phyloP scores from a whole-genome alignment of 2,113 vertebrate genomes.

The Oncorhynchus clarkii region DNA sequence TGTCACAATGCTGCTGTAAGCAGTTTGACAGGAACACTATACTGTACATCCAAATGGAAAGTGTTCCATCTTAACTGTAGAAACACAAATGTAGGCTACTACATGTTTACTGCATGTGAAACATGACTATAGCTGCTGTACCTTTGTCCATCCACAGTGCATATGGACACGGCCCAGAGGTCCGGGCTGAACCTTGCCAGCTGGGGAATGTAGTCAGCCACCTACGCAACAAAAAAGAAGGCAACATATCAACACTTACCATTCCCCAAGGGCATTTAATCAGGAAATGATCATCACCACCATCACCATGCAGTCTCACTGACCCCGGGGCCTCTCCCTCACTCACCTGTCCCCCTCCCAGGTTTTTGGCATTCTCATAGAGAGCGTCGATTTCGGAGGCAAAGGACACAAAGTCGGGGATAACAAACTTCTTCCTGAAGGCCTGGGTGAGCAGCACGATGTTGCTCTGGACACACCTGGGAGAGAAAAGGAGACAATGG shows the following conservation, averaged over 20 bases:
- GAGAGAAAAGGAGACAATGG: conserved; percentile 2
- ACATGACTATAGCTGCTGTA: conserved; percentile 44
- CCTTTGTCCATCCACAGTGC: conserved; percentile 98
- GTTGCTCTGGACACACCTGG: conserved; percentile 97
- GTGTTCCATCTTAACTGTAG: no score
- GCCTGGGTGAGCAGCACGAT: conserved; percentile 98
- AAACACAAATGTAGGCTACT: no score
- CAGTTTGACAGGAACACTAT: no score
- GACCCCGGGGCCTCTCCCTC: not conserved
- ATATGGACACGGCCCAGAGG: conserved; percentile 93
- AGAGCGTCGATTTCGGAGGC: conserved; percentile 92
- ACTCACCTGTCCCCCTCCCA: conserved; percentile 91
- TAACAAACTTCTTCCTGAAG: conserved; percentile 98
- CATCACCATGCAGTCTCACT: no score
- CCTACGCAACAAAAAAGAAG: conserved; percentile 67
- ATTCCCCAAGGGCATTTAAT: conserved; percentile 73
- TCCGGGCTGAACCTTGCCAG: conserved; percentile 97
- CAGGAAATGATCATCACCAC: no score
- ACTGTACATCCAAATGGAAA: no score
- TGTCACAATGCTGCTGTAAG: not conserved
- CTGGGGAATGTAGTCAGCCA: conserved; percentile 98
- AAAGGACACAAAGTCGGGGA: conserved; percentile 97
- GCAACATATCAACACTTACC: conserved; percentile 65
- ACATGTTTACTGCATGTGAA: no score
- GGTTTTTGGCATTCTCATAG: conserved; percentile 85